Evolutionary conservation across 2,888 invertebrate species (phyloP), one percentile per base, ranked within the genome.

Genomic region (Neoscelio sp.): DNA sequence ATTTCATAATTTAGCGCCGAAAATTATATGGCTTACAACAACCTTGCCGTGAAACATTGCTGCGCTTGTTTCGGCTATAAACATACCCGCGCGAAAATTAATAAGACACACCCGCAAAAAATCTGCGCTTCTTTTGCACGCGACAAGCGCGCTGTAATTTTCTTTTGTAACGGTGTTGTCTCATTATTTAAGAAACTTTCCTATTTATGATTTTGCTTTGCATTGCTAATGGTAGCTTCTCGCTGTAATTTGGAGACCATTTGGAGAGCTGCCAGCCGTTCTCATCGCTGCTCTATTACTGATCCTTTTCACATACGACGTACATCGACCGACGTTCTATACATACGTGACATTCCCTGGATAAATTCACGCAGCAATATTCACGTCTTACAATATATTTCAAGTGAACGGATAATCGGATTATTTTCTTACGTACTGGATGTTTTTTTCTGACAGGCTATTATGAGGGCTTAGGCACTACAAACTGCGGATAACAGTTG

Each of bases 141-240:
- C 52, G 48, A 35, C 23, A 62, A 42, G 33, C 42, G 28, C 28
- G 33, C 35, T 42, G 54, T 64, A 33, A 23, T 42, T 40, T 50
- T 23, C 40, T 44, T 67, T 70, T 48, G 38, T 20, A 28, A 15
- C 56, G 40, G 12, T 35, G 35, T 18, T 18, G 40, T 38, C 17
- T 48, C 28, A 44, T 76, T 73, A 78, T 73, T 68, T 75, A 78
- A 56, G 38, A 52, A 46, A 60, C 50, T 52, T 40, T 65, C 48
- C 74, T 83, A 81, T 85, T 83, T 83, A 81, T 75, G 67, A 81
- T 81, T 81, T 80, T 76, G 78, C 75, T 86, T 84, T 85, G 88
- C 86, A 84, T 85, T 87, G 86, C 87, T 88, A 87, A 88, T 86
- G 87, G 86, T 83, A 82, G 82, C 52, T 62, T 67, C 56, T 68